Conservation (phyloP, 2,113 vertebrate species). For the Clarias batrachus region DNA sequence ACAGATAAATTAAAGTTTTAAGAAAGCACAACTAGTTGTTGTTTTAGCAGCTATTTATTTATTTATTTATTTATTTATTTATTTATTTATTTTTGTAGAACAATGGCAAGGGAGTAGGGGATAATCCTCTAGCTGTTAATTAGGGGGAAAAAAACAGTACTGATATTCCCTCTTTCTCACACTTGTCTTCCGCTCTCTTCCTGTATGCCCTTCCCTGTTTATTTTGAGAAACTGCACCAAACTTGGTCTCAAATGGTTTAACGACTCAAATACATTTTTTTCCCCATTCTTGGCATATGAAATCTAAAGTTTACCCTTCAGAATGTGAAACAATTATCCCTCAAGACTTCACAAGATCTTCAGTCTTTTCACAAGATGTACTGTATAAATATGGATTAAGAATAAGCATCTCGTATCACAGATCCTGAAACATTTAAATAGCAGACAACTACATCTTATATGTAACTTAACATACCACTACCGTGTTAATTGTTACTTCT, state of each 20-base stretch:
- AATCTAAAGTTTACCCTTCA: background rate
- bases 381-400: no score
- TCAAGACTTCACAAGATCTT: background rate
- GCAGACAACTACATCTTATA: background rate
- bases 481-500: background rate
- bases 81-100: background rate
- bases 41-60: slow-evolving; percentile 10
- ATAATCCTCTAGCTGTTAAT: slow-evolving; percentile 62
- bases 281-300: background rate
- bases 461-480: background rate
- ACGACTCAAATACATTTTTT: slow-evolving; percentile 3
- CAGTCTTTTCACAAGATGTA: background rate
- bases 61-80: background rate
- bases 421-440: background rate
- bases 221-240: slow-evolving; percentile 15
- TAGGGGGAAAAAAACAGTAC: slow-evolving; percentile 55
- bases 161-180: slow-evolving; percentile 1
- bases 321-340: background rate
- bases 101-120: slow-evolving; percentile 45
- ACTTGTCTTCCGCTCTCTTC: slow-evolving; percentile 7
- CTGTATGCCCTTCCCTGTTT: background rate
- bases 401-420: background rate
- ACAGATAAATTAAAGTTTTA: background rate
- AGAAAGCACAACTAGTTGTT: slow-evolving; percentile 1
- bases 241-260: background rate